Evolutionary conservation across 2,113 vertebrate species (phyloP).

Genomic region (Platysternon megacephalum): DNA sequence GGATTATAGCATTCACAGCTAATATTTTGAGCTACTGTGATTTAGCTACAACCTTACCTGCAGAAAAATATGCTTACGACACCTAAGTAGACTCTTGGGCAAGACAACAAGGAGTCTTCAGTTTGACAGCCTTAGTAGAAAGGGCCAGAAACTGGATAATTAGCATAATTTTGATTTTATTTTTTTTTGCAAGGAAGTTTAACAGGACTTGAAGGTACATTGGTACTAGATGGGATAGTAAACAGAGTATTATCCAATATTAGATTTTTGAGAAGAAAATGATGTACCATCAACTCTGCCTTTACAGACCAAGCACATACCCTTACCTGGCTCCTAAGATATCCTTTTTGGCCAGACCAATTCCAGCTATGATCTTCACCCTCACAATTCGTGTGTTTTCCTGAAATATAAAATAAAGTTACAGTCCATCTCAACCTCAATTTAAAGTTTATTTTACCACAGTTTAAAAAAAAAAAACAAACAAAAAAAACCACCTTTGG

Average conservation of each 20-base stretch:
- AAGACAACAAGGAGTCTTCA: neutral
- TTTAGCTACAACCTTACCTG: neutral
- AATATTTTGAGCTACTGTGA: neutral
- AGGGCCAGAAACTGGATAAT: neutral
- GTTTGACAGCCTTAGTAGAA: neutral
- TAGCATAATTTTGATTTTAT: neutral
- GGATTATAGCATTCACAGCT: neutral
- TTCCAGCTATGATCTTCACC: constrained; percentile 92
- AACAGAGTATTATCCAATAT: neutral
- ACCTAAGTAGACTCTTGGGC: neutral
- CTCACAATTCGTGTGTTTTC: constrained; percentile 86
- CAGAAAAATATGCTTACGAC: too few relatives aligned
- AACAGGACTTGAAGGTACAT: neutral
- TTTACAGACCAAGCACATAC: neutral
- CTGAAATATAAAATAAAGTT: constrained; percentile 75
- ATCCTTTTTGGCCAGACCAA: constrained; percentile 96
- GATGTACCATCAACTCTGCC: neutral
- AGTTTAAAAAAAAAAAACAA: too few relatives aligned
- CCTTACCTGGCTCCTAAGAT: constrained; percentile 95
- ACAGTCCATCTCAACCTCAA: too few relatives aligned
- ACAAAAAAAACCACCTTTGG: too few relatives aligned
- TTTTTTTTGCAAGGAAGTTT: neutral
- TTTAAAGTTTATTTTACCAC: too few relatives aligned
- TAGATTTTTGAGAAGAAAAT: neutral
- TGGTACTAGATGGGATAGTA: neutral